Base-by-base conservation (phyloP, 2,797 vertebrate species). In the Parauchenoglanis punctatus region DNA sequence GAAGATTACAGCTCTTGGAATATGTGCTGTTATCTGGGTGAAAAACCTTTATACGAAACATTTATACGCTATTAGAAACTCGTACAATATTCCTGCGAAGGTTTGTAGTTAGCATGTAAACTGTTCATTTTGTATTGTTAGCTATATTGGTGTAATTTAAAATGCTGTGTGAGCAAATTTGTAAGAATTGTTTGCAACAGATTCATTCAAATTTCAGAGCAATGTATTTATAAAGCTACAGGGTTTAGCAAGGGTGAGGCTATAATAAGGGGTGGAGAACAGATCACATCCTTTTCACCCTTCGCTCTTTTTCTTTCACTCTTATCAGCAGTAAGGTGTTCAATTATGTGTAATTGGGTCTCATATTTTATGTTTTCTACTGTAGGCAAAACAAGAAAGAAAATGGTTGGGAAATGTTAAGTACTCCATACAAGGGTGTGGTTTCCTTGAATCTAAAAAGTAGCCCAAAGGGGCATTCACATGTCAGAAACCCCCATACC, bases 401-500 rank as follows among this genome's bases (percentile, higher is more conserved):
- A 78, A 73, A 52, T 87, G 25, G 56, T 67, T 54, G 28, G 67
- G 87, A 73, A 88, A 85, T 72, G 83, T 81, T 85, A 81, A 85
- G 87, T 82, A 83, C 40, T 73, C 54, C 28, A 23, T 77, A 77
- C 80, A 68, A 59, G 70, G 80, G 84, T 70, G 87, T 76, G 84
- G 72, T 75, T 88, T 85, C 78, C 87, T 46, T 75, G 46, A 82
- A 88, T 76, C 77, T 58, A 73, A 31, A n/a, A 76, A 82, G 70
- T 86, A 86, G 87, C 78, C 84, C 49, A 28, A 75, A 77, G 61
- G 78, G 72, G 44, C 65, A 80, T 54, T 68, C 40, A 67, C 40
- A 76, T 76, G 77, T 93, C 92, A 93, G 76, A 90, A 90, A 91
- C 91, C 92, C 92, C 81, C 91, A 91, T 91, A 91, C 91, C 65